Conservation (phyloP, 2,797 vertebrate species). For the Delichon dasypus region DNA sequence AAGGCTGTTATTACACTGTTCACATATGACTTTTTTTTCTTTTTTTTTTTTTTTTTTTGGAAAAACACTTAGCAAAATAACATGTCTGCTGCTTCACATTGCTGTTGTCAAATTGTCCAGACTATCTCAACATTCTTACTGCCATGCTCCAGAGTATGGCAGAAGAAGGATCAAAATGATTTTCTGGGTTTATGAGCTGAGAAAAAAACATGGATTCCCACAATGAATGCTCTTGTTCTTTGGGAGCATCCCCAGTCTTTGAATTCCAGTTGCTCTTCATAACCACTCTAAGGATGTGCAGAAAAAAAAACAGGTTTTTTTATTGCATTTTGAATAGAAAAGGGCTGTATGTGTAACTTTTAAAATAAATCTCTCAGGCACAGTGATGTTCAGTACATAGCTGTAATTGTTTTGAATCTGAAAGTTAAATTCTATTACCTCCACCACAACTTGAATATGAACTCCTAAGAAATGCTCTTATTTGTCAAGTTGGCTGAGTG, state of each 20-base stretch:
- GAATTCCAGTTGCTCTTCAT: neutral
- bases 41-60: neutral
- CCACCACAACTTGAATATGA: conserved; percentile 25
- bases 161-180: neutral
- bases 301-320: neutral
- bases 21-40: neutral
- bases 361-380: neutral
- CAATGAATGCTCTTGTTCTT: neutral
- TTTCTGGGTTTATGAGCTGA: neutral
- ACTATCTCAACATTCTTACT: neutral
- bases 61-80: neutral
- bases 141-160: neutral
- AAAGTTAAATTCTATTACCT: conserved; percentile 57
- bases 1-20: neutral
- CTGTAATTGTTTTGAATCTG: conserved; percentile 49
- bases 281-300: neutral
- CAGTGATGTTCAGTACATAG: neutral
- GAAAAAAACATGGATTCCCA: neutral
- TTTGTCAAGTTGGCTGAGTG: conserved; percentile 40
- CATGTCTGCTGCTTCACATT: neutral
- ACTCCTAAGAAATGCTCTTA: conserved; percentile 37
- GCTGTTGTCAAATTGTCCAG: neutral
- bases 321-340: neutral
- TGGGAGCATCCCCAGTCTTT: neutral
- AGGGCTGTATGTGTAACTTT: neutral